Conservation (phyloP, 2,888 invertebrate genomes). For the Aporophyla nigra region DNA sequence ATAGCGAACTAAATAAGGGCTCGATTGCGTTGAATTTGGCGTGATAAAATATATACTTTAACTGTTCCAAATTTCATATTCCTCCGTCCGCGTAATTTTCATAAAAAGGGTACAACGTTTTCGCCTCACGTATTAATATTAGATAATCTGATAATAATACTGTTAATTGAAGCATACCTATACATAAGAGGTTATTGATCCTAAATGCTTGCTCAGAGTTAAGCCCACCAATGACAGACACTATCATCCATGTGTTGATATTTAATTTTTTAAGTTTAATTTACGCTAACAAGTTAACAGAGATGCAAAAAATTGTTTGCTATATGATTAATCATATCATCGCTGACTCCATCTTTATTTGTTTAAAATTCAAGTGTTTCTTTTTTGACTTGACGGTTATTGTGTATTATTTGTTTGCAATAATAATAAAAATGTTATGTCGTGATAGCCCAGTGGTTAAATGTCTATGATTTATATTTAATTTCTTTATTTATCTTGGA, state of each 20-base stretch:
- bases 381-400: background rate
- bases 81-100: no score
- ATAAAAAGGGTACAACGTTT: no score
- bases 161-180: background rate
- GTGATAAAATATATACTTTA: no score
- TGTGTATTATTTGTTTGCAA: background rate
- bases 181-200: background rate
- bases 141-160: background rate
- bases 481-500: no score
- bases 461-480: no score
- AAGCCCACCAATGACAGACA: background rate
- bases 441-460: no score
- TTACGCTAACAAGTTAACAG: background rate
- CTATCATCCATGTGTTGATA: background rate
- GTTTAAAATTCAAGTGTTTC: background rate
- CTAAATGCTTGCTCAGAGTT: background rate
- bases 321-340: conserved; percentile 30
- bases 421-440: no score
- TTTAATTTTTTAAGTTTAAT: conserved; percentile 22
- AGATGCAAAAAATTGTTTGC: background rate
- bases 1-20: no score
- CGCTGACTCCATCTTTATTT: conserved; percentile 22
- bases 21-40: no score
- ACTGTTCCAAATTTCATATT: no score
- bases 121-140: no score